Evolutionary conservation across 2,888 invertebrate species (phyloP), one percentile per base, ranked within the genome.

Genomic region (Caenorhabditis wallacei): DNA sequence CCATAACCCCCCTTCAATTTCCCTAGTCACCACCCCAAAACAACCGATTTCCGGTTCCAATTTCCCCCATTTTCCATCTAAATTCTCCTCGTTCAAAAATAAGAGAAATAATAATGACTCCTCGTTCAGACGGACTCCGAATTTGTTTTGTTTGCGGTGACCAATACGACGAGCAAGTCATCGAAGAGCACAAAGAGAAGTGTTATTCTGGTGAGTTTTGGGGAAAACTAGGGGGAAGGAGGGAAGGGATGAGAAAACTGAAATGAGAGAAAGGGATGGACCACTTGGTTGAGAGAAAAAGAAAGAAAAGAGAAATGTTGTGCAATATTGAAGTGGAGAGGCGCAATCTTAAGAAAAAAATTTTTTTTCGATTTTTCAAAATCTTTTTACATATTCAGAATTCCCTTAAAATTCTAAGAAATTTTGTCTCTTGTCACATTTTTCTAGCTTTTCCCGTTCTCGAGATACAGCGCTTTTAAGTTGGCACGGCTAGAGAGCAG

Each of bases 121-220:
- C n/a, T 4, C 46, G 18, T 48, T 18, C 69, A 78, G 79, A 74
- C 74, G 74, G 57, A 70, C 64, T 71, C 48, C 80, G 75, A 70
- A 72, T 80, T 68, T 84, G 83, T 66, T 79, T 75, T 83, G 83
- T 83, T 64, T 83, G 83, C 64, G 83, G 83, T 26, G 71, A 63
- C 26, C 70, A 80, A 56, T 83, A 71, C 66, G 83, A 83, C 53
- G 70, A 26, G 26, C 66, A 74, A 57, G 43, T 63, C 57, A 83
- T 83, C 66, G 79, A 64, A 59, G 64, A 74, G 48, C 83, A 83
- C 70, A 74, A 69, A 24, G 64, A 70, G 20, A 69, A 69, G 53
- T 83, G 83, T 64, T 75, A 68, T 30, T 64, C 54, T 46, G 83
- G 83, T 83, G 61, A 46, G 54, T 59, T 11, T 1, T 20, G 13